phyloP scores from a whole-genome alignment of 2,113 vertebrate genomes.

The Pluvialis apricaria region DNA sequence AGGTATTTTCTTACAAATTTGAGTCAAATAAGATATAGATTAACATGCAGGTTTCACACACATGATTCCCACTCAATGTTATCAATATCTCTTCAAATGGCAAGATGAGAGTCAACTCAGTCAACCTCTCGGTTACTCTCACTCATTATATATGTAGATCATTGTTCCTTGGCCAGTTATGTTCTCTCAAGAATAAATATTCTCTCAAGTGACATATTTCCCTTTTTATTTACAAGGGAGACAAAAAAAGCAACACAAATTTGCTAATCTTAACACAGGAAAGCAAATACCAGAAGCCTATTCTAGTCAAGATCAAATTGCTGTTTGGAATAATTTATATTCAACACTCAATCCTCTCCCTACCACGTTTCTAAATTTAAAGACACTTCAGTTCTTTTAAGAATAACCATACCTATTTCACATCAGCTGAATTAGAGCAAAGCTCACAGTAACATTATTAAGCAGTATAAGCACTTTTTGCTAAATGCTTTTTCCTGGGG shows the following conservation, averaged over 20 bases:
- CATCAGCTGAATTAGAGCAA: not conserved
- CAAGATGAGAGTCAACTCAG: not conserved
- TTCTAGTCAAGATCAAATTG: not conserved
- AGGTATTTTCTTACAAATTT: not conserved
- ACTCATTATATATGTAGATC: not conserved
- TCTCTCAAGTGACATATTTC: not conserved
- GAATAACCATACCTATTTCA: not conserved
- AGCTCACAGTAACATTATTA: not conserved
- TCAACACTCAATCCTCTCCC: not conserved
- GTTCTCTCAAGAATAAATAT: not conserved
- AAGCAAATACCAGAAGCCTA: not conserved
- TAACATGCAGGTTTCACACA: accelerated
- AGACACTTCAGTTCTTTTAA: not conserved
- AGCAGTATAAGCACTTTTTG: not conserved
- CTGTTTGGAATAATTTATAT: not conserved
- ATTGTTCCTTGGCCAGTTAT: not conserved
- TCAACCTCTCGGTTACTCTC: not conserved
- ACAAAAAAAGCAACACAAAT: not conserved
- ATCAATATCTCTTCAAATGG: not conserved
- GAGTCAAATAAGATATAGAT: not conserved
- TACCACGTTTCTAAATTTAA: not conserved
- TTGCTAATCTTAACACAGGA: not conserved
- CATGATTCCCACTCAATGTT: not conserved
- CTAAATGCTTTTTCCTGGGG: not conserved
- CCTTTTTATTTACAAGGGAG: not conserved